Evolutionary conservation across 2,113 vertebrate species (phyloP), one percentile per base, ranked within the genome.

Genomic region (Heterotis niloticus): DNA sequence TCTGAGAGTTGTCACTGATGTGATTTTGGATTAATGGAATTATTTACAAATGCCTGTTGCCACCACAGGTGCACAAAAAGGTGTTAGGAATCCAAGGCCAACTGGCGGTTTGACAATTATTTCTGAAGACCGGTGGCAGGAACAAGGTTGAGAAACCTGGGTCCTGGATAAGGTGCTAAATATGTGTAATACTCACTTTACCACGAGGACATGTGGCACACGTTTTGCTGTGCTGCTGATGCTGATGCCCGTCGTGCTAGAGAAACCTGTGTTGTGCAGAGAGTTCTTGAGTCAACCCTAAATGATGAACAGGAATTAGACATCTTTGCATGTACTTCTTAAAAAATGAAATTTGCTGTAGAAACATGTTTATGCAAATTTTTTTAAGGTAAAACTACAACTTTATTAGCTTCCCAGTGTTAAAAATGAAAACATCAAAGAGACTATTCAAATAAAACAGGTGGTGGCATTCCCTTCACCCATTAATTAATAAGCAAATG

Each of bases 401-500:
- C 62, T 75, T 67, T 64, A 17, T 72, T 71, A 56, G 52, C 34
- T 51, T 57, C 13, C 54, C 28, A 26, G 73, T 80, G 28, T 70
- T 59, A 59, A 57, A 75, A 54, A 69, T 68, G 24, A 60, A 76
- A 76, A 80, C 56, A 68, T 81, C 73, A 80, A 79, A 78, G 29
- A 56, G 20, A 62, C 76, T 71, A 24, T 44, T 72, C 75, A 59
- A 59, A 64, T 34, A 62, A 62, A 77, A 73, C 78, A 76, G 70
- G 74, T 82, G 64, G 66, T 64, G 60, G 54, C 34, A 70, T 65
- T 78, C 51, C 80, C 17, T 60, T 18, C 52, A 68, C 34, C 73
- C 5, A 16, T 64, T 81, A 65, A 67, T 83, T 81, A 82, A 82
- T 83, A 62, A 57, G 52, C 9, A n/a, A 0, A 24, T 16, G 81